Conservation (phyloP, 2,888 invertebrate species). For the Ophonus ardosiacus region DNA sequence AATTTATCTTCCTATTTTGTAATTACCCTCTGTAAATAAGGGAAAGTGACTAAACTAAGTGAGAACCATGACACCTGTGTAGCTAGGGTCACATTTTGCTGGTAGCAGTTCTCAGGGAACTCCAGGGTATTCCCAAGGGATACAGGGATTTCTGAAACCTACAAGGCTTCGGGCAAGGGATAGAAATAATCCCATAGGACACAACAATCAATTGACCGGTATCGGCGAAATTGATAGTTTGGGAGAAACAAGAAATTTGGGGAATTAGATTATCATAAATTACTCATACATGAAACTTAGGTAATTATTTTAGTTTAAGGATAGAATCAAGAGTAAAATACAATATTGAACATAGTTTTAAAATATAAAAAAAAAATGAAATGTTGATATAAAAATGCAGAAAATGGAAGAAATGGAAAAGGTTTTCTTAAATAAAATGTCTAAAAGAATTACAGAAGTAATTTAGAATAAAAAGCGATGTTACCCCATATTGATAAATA, state of each 20-base stretch:
- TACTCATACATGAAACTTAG: neutral
- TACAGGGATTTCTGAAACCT: neutral
- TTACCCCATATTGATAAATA: no score
- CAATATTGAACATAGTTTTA: no score
- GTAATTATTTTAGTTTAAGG: no score
- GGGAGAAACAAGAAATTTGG: neutral
- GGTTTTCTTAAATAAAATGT: no score
- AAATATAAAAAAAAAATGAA: no score
- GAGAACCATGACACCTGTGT: constrained; percentile 8
- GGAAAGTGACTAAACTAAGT: constrained; percentile 14
- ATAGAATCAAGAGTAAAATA: no score
- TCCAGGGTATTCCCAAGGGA: neutral
- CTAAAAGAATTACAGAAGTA: no score
- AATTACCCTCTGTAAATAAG: constrained; percentile 14
- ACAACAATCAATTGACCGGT: constrained; percentile 20
- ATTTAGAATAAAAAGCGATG: no score
- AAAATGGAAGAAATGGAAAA: no score
- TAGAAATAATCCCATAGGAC: neutral
- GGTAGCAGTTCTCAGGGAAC: constrained; percentile 22
- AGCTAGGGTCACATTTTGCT: neutral
- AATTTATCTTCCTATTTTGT: neutral
- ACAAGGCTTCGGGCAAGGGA: neutral
- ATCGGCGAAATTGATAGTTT: constrained; percentile 24
- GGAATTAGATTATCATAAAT: neutral
- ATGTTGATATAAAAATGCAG: no score